Base-by-base conservation (phyloP, 2,888 invertebrate genomes). In the Microchrysa polita region DNA sequence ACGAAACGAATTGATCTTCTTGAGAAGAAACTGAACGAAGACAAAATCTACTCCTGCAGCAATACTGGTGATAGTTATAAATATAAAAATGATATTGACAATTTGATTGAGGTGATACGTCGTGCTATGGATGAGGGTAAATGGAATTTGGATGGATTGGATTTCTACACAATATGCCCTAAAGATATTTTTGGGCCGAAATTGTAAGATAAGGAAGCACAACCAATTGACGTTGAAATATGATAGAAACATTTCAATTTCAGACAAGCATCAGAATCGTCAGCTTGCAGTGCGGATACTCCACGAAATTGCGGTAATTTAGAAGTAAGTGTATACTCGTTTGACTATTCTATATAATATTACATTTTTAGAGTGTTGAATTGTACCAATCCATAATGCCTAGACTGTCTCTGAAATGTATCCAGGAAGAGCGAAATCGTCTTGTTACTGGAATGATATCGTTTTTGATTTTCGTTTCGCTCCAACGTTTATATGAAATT, bases 1-100 rank as follows among this genome's bases (percentile, higher is more conserved):
- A 86, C 86, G 22, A 83, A 85, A 67, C 86, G 88, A 77, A 88
- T 90, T 2, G 83, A 85, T 63, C 80, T 87, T 74, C 81, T 90
- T 52, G 79, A 81, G 63, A 78, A 78, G 12, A 80, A 79, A 57
- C 77, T 79, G 20, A 44, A 74, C 9, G 10, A 40, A 1, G 74
- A 74, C 18, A 67, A 1, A 77, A 76, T n/a, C 75, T 76, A 0
- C 77, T 67, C 61, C 0, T 72, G 59, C 18, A 44, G 42, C 77
- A 78, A 71, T 76, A 78, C 5, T 77, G 79, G 34, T n/a, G 73
- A 74, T 34, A 20, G 79, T 78, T 59, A 27, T 2, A 81, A 82
- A 71, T 76, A 79, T 71, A 81, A 80, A 18, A 81, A 79, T 55
- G 84, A 84, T 73, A 77, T 87, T 22, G 81, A 80, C 42, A 84